Evolutionary conservation across 1,140 invertebrate genomes (phyloP).

Genomic region (Thalassaphorura encarpata): DNA sequence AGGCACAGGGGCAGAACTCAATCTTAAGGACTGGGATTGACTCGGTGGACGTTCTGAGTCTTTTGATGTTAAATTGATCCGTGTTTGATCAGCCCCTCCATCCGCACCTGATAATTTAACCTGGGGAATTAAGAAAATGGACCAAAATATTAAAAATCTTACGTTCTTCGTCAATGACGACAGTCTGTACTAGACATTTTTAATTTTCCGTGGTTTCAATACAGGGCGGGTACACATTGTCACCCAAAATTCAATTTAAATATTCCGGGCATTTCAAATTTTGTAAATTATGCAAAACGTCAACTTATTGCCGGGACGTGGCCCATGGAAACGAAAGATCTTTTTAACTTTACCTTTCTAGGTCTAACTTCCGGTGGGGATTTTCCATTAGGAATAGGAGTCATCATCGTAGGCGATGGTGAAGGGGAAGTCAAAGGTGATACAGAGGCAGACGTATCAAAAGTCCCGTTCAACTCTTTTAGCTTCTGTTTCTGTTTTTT

Average conservation of each 20-base stretch:
- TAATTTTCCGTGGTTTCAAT: background rate
- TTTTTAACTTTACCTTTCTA: background rate
- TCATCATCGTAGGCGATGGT: background rate
- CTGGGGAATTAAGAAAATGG: background rate
- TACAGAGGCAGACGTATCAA: background rate
- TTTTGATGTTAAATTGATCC: too few species aligned
- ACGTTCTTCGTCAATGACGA: too few species aligned
- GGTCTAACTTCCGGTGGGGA: background rate
- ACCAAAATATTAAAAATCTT: background rate
- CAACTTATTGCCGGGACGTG: background rate
- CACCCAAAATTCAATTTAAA: too few species aligned
- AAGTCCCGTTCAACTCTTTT: background rate
- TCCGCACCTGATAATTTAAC: slow-evolving; percentile 14
- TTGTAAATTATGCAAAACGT: background rate
- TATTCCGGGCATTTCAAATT: background rate
- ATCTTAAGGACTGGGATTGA: too few species aligned
- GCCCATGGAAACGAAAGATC: background rate
- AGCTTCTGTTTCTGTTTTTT: background rate
- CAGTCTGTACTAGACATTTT: too few species aligned
- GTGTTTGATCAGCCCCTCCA: background rate
- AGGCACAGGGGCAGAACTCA: too few species aligned
- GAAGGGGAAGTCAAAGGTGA: background rate
- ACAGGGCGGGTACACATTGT: background rate
- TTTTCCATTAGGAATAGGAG: background rate
- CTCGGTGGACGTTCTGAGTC: too few species aligned